phyloP scores from a whole-genome alignment of 2,797 vertebrate genomes.

The Phylloscopus collybita region DNA sequence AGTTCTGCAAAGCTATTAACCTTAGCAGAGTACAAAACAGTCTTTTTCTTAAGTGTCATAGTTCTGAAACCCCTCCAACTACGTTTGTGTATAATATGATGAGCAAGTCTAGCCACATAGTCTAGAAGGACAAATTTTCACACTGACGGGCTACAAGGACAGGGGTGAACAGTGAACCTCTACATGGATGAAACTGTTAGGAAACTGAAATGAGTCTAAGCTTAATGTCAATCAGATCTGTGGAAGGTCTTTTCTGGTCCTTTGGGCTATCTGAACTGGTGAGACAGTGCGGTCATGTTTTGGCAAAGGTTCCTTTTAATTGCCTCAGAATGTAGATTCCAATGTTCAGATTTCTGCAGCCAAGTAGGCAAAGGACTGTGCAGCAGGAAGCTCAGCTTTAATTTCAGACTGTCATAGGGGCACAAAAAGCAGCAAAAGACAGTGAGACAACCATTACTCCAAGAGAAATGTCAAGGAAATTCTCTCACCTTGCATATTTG shows the following conservation, averaged over 20 bases:
- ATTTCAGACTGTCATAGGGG: not conserved
- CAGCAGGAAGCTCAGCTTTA: not conserved
- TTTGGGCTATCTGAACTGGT: not conserved
- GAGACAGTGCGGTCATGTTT: not conserved
- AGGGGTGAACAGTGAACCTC: not conserved
- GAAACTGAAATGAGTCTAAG: not conserved
- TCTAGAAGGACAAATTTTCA: not conserved
- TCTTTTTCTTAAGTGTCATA: not conserved
- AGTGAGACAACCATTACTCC: not conserved
- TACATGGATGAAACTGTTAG: not conserved
- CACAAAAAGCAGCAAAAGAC: not conserved
- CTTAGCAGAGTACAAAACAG: not conserved
- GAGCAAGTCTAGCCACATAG: not conserved
- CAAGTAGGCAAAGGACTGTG: not conserved
- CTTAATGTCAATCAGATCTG: not conserved
- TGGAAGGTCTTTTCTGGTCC: not conserved
- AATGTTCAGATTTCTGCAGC: not conserved
- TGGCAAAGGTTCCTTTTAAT: not conserved
- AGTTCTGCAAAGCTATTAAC: slow-evolving; percentile 56
- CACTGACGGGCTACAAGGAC: not conserved
- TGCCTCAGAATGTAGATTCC: not conserved
- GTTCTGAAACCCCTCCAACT: slow-evolving; percentile 4
- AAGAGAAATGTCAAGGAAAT: not conserved
- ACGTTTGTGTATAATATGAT: not conserved
- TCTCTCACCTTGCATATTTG: not conserved